Evolutionary conservation across 2,888 invertebrate species (phyloP).

Genomic region (Hirtodrosophila cameraria): DNA sequence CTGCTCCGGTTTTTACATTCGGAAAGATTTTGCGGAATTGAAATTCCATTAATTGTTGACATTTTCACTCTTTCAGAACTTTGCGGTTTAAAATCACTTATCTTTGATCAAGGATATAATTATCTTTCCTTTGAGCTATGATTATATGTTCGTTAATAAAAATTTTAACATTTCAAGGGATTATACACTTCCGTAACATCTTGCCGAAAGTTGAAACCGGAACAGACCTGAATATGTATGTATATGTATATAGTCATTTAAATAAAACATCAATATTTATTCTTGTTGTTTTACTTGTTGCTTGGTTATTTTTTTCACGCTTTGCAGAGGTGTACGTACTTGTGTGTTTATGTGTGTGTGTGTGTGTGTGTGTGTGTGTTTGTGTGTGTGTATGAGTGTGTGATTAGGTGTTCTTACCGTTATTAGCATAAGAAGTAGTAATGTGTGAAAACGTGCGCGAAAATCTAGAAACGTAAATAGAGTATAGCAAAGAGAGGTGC

Average conservation of each 20-base stretch:
- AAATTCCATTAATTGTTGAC: too few species aligned
- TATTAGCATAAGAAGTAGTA: slow-evolving; percentile 69
- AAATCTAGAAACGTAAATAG: slow-evolving; percentile 55
- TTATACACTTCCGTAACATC: too few species aligned
- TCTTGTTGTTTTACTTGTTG: slow-evolving; percentile 6
- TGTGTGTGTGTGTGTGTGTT: slow-evolving; percentile 10
- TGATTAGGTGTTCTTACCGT: slow-evolving; percentile 55
- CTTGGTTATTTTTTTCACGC: slow-evolving; percentile 11
- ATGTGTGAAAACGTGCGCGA: slow-evolving; percentile 72
- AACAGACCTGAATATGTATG: too few species aligned
- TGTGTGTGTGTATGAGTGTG: slow-evolving; percentile 7
- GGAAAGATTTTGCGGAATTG: too few species aligned
- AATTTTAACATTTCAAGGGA: too few species aligned
- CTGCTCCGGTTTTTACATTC: too few species aligned
- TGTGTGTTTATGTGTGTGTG: slow-evolving; percentile 10
- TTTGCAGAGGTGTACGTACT: slow-evolving; percentile 9
- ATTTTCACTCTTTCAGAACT: too few species aligned
- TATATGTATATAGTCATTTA: slow-evolving; percentile 29
- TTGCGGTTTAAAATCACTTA: too few species aligned
- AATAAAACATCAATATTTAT: slow-evolving; percentile 21
- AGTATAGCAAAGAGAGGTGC: slow-evolving; percentile 52
- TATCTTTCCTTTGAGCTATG: too few species aligned
- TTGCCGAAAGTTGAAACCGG: too few species aligned
- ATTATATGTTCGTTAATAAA: too few species aligned
- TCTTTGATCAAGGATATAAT: too few species aligned